A percentile compares a stretch with the other conserved stretches of the same genome.
Evolutionary conservation across 2,113 vertebrate species (phyloP).

Genomic region (Sigmodon hispidus): DNA sequence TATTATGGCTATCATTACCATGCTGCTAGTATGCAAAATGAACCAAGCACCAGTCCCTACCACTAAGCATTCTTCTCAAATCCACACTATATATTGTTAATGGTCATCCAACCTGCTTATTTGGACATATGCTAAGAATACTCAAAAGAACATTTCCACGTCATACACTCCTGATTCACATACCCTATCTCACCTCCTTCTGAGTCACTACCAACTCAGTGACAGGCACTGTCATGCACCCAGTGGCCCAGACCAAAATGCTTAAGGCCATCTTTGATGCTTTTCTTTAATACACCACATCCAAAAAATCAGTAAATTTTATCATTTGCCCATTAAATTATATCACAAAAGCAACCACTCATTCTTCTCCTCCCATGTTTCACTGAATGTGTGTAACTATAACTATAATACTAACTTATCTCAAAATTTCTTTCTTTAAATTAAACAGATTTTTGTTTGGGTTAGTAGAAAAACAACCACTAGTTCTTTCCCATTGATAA

Average conservation of each 20-base stretch:
- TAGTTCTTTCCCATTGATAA: slow-evolving; percentile 9
- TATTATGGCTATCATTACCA: not conserved
- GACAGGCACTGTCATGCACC: rapidly evolving
- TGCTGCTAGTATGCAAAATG: not conserved
- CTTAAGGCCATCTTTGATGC: not conserved
- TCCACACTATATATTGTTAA: not conserved
- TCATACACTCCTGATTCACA: not conserved
- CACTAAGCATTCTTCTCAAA: not conserved
- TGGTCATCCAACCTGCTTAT: not conserved
- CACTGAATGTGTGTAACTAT: not conserved
- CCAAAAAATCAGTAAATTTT: not conserved
- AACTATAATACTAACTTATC: not conserved
- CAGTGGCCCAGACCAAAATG: not conserved
- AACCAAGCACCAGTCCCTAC: rapidly evolving
- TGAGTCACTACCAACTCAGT: not conserved
- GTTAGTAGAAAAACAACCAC: not conserved
- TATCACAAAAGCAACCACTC: not conserved
- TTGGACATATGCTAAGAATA: not conserved
- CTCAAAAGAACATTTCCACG: not conserved
- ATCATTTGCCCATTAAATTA: not conserved
- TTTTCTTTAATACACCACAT: not conserved
- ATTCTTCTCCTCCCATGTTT: not conserved
- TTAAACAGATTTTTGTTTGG: not conserved
- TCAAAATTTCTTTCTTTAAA: not conserved
- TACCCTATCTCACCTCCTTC: not conserved